Conservation (phyloP, 1,140 invertebrate genomes). For the Copidosoma floridanum region DNA sequence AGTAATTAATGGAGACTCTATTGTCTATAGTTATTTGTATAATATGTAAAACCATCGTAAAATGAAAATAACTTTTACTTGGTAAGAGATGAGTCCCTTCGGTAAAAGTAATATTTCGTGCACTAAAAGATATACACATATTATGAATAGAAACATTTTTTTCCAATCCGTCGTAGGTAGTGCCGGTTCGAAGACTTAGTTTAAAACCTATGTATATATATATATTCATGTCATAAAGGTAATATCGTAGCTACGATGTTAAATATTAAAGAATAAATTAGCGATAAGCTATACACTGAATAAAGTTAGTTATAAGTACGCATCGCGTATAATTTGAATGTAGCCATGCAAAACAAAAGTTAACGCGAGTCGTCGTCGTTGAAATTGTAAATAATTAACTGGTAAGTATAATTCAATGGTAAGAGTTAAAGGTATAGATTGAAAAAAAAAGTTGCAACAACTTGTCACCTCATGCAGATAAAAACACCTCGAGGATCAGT, state of each 20-base stretch:
- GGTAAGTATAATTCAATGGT: not conserved
- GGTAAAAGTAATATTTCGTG: too few species aligned
- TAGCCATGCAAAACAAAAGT: constrained; percentile 21
- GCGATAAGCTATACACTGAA: not conserved
- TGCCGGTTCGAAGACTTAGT: too few species aligned
- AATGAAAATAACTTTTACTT: too few species aligned
- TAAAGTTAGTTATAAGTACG: not conserved
- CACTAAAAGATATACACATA: too few species aligned
- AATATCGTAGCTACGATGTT: too few species aligned
- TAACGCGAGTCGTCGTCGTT: not conserved
- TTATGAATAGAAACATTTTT: too few species aligned
- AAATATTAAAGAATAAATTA: not conserved
- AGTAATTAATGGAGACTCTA: too few species aligned
- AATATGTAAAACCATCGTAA: too few species aligned
- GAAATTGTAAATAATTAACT: too few species aligned
- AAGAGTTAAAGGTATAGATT: not conserved
- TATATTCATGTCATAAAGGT: not conserved
- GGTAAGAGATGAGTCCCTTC: too few species aligned
- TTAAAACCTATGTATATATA: not conserved
- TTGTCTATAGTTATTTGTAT: too few species aligned
- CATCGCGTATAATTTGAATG: not conserved
- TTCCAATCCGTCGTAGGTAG: too few species aligned
- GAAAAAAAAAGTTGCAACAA: not conserved
- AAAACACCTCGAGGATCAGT: constrained; percentile 1
- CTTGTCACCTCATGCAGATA: constrained; percentile 9